These are phyloP conservation scores for Amblyopsis hoosieri DNA, from an alignment of 2,797 vertebrate species.

Conservation along the genomic window DNA sequence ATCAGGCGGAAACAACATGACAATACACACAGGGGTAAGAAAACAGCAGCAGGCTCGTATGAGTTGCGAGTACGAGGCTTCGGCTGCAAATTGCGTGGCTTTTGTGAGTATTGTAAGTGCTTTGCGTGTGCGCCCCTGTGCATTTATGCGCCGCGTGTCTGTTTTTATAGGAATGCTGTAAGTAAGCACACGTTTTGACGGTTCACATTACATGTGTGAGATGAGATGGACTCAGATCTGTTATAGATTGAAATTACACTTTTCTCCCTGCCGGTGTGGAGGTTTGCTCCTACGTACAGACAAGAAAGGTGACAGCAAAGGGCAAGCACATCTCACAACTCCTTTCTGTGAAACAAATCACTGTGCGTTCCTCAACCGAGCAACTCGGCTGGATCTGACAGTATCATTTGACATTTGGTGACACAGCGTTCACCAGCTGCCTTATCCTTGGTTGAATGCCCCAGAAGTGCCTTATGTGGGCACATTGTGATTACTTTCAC, in stretches of 20 bases:
- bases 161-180: neutral
- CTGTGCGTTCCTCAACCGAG: conserved; percentile 7
- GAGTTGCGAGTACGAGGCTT: conserved; percentile 16
- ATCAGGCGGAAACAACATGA: conserved; percentile 28
- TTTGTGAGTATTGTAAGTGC: neutral
- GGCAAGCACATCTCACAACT: conserved; percentile 4
- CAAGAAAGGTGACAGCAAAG: conserved; percentile 10
- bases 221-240: conserved; percentile 34
- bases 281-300: conserved; percentile 14
- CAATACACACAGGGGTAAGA: conserved; percentile 35
- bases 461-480: neutral
- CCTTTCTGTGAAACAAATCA: conserved; percentile 21
- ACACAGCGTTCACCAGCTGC: neutral
- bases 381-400: neutral
- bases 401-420: neutral
- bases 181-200: conserved; percentile 27
- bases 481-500: neutral
- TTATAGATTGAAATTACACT: conserved; percentile 45
- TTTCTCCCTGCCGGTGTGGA: conserved; percentile 17
- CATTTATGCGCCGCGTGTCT: neutral
- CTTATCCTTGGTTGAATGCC: neutral
- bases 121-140: neutral
- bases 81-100: neutral
- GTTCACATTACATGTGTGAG: conserved; percentile 47
- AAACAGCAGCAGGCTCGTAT: conserved; percentile 27